A percentile compares a stretch with the other conserved stretches of the same genome.
Evolutionary conservation across 2,113 vertebrate species (phyloP).

Genomic region (Erythrocebus patas): DNA sequence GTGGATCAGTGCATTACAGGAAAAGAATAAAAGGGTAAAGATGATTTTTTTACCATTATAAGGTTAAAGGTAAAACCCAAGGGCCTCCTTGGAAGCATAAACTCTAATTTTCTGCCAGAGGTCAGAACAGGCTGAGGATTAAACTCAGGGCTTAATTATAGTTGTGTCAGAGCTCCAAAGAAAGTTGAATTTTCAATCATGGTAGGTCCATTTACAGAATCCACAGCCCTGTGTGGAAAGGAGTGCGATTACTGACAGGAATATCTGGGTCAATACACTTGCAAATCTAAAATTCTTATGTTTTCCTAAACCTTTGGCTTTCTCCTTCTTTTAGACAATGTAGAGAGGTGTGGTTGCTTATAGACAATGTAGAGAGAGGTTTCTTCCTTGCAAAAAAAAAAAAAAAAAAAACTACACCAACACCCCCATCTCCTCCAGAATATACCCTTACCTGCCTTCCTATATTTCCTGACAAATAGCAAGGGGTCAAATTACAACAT

Average conservation of each 20-base stretch:
- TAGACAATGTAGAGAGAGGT: neutral
- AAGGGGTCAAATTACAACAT: neutral
- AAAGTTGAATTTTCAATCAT: neutral
- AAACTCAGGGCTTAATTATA: neutral
- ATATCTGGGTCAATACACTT: neutral
- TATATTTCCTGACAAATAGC: neutral
- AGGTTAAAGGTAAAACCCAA: neutral
- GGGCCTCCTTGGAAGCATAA: neutral
- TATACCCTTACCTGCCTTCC: neutral
- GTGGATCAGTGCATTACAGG: neutral
- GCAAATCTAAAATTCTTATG: neutral
- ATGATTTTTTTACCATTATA: neutral
- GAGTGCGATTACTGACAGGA: neutral
- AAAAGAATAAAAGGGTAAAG: neutral
- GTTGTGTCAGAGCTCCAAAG: neutral
- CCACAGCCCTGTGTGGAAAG: neutral
- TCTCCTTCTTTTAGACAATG: neutral
- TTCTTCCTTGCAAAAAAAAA: neutral
- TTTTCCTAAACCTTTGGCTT: neutral
- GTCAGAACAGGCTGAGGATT: neutral
- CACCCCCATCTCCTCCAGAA: rapidly evolving
- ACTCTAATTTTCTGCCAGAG: neutral
- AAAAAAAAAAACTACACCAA: neutral
- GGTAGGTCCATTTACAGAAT: neutral
- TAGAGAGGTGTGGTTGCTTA: neutral